These are phyloP conservation scores for Apoda limacodes DNA, from an alignment of 2,888 invertebrate species.

Conservation along the genomic window DNA sequence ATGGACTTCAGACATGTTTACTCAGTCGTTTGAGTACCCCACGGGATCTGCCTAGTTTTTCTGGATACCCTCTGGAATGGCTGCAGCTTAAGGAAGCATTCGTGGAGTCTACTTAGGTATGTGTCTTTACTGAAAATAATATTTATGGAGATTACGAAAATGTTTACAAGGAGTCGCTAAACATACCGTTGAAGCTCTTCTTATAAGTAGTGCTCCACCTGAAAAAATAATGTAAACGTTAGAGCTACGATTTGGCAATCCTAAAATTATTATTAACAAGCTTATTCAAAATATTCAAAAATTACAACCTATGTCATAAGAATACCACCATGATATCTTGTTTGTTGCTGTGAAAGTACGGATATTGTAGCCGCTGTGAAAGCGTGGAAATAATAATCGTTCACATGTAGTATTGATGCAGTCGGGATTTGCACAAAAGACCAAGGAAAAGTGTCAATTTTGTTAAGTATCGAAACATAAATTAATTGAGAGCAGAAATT, in stretches of 20 bases:
- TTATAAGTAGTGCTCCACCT: constrained; percentile 14
- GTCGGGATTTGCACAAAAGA: no score
- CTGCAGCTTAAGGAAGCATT: constrained; percentile 12
- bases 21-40: constrained; percentile 6
- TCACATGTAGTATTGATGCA: no score
- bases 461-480: no score
- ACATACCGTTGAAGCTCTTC: constrained; percentile 14
- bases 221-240: constrained; percentile 5
- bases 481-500: no score
- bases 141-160: constrained; percentile 16
- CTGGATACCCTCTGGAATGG: constrained; percentile 18
- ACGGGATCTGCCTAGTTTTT: constrained; percentile 8
- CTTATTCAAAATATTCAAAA: not conserved
- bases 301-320: not conserved
- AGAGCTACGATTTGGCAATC: not conserved
- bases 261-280: not conserved
- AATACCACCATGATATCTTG: no score
- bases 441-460: no score
- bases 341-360: no score
- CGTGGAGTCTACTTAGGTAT: constrained; percentile 14
- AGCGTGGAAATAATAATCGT: no score
- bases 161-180: constrained; percentile 14
- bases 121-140: constrained; percentile 15
- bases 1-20: not conserved
- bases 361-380: no score